A percentile compares a stretch with the other conserved stretches of the same genome.
Evolutionary conservation across 2,113 vertebrate genomes (phyloP).

Genomic region (Chrysemys picta): DNA sequence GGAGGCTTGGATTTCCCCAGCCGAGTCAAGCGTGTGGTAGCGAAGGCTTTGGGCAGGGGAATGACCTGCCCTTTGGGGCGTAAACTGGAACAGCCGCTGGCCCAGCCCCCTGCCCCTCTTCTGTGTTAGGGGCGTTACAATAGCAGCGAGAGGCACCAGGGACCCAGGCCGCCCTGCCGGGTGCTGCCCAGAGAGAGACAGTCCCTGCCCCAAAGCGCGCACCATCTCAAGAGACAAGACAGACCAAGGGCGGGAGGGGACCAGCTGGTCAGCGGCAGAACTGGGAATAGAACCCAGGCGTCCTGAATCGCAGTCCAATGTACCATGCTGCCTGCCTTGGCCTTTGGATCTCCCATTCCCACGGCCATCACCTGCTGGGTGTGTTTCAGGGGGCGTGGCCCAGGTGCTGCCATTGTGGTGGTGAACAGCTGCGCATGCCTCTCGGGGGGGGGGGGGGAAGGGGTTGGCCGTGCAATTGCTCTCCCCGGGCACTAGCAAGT

Average conservation of each 20-base stretch:
- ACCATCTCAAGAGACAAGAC: neutral
- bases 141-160: no score
- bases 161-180: no score
- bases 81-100: neutral
- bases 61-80: neutral
- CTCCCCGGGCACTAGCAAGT: fast-evolving
- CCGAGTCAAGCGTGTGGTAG: neutral
- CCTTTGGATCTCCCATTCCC: neutral
- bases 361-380: neutral
- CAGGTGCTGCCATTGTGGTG: neutral
- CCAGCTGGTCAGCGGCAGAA: neutral
- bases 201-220: neutral
- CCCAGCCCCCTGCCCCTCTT: neutral
- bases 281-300: neutral
- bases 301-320: neutral
- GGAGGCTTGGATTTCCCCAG: neutral
- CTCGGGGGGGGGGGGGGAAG: fast-evolving
- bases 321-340: neutral
- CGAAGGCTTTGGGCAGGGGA: no score
- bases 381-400: neutral
- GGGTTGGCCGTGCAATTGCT: neutral
- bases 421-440: neutral
- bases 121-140: no score
- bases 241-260: neutral
- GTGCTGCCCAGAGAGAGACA: no score